Conservation (phyloP, 2,888 invertebrate species). For the Caenorhabditis auriculariae region DNA sequence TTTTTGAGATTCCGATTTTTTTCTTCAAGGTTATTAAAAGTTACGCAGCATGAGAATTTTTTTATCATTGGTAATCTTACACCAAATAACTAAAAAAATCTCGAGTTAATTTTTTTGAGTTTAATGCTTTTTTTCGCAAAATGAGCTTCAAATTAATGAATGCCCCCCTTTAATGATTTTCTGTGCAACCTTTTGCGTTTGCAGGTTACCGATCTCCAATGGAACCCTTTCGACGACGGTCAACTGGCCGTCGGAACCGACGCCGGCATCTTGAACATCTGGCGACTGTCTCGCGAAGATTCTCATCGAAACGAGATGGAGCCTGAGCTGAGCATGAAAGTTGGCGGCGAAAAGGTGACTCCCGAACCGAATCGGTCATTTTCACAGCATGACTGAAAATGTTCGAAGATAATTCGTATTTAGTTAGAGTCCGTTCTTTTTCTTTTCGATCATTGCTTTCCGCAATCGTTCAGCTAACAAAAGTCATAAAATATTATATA, state of each 20-base stretch:
- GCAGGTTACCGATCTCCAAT: slow-evolving; percentile 77
- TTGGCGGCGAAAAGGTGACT: slow-evolving; percentile 49
- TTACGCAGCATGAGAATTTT: too few relatives aligned
- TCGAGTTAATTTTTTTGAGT: neutral
- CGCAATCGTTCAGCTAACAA: too few relatives aligned
- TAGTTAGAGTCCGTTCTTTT: too few relatives aligned
- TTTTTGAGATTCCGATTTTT: too few relatives aligned
- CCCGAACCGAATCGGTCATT: too few relatives aligned
- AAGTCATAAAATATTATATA: too few relatives aligned
- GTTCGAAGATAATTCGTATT: too few relatives aligned
- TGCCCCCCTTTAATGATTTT: too few relatives aligned
- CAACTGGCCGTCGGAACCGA: slow-evolving; percentile 80
- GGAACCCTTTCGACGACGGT: slow-evolving; percentile 85
- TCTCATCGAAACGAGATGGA: slow-evolving; percentile 42
- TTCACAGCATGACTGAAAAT: neutral
- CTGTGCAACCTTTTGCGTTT: neutral
- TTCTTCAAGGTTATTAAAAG: too few relatives aligned
- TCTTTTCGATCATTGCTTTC: too few relatives aligned
- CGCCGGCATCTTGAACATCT: slow-evolving; percentile 70
- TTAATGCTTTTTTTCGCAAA: neutral
- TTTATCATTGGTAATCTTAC: too few relatives aligned
- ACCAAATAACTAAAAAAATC: too few relatives aligned
- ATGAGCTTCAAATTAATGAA: neutral
- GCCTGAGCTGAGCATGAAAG: slow-evolving; percentile 29
- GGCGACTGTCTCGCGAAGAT: slow-evolving; percentile 29